These are phyloP conservation scores for Pararge aegeria DNA, from an alignment of 1,140 invertebrate species.

Conservation along the genomic window DNA sequence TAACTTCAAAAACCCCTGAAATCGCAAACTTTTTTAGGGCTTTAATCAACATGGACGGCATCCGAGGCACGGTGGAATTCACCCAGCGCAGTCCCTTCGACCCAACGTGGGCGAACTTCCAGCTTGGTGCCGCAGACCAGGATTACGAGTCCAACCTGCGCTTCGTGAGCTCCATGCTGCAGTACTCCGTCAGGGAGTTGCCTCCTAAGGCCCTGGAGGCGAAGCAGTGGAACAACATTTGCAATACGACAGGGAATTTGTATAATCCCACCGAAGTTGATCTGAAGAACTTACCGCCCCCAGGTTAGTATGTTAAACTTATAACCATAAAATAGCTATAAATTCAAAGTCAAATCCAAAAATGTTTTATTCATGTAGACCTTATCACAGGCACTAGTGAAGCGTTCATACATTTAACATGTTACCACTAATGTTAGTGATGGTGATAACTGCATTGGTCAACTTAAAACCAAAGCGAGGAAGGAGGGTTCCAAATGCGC, in stretches of 20 bases:
- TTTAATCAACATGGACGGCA: slow-evolving; percentile 88
- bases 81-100: slow-evolving; percentile 91
- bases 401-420: too few relatives aligned
- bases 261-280: slow-evolving; percentile 86
- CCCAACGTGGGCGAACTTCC: slow-evolving; percentile 90
- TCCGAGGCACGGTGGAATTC: slow-evolving; percentile 89
- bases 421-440: too few relatives aligned
- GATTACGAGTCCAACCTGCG: slow-evolving; percentile 83
- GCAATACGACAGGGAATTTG: slow-evolving; percentile 83
- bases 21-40: slow-evolving; percentile 83
- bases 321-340: too few relatives aligned
- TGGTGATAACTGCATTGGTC: too few relatives aligned
- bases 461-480: too few relatives aligned
- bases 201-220: slow-evolving; percentile 82
- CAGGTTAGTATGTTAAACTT: slow-evolving; percentile 73
- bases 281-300: slow-evolving; percentile 80
- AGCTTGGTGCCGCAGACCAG: slow-evolving; percentile 82
- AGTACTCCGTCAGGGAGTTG: slow-evolving; percentile 85
- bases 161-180: slow-evolving; percentile 80
- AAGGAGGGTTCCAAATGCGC: too few relatives aligned
- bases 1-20: too few relatives aligned
- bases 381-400: too few relatives aligned
- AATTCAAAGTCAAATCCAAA: too few relatives aligned
- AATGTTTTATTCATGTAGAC: too few relatives aligned
- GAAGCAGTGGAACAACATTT: slow-evolving; percentile 75